These are phyloP conservation scores for Neuroterus valhalla DNA, from an alignment of 1,140 invertebrate species.

Conservation along the genomic window DNA sequence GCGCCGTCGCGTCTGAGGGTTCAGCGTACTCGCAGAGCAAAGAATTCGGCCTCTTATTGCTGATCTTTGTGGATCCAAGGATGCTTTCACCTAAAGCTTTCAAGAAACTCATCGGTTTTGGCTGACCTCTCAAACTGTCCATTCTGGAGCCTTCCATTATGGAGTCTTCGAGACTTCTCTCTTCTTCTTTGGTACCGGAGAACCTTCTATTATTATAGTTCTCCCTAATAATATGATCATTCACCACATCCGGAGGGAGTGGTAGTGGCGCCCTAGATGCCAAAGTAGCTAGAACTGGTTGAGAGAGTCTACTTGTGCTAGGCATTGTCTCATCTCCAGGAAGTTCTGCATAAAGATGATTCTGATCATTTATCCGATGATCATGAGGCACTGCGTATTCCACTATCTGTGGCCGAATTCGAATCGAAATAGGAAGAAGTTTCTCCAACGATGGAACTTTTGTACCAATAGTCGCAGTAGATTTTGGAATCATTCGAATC, in stretches of 20 bases:
- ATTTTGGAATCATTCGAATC: constrained; percentile 67
- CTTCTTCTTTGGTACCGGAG: constrained; percentile 31
- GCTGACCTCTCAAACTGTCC: constrained; percentile 40
- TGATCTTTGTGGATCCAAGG: constrained; percentile 53
- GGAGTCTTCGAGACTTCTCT: not conserved
- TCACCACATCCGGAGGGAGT: constrained; percentile 64
- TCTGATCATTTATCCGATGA: constrained; percentile 65
- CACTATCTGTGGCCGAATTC: constrained; percentile 64
- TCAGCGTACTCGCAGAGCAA: constrained; percentile 83
- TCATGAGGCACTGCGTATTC: constrained; percentile 77
- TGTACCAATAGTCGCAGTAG: constrained; percentile 78
- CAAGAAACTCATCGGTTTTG: constrained; percentile 67
- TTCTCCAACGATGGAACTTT: constrained; percentile 79
- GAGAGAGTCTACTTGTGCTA: constrained; percentile 69
- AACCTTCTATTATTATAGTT: constrained; percentile 37
- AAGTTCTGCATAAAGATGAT: constrained; percentile 76
- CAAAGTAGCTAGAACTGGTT: constrained; percentile 65
- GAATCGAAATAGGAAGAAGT: constrained; percentile 71
- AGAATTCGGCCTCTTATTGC: constrained; percentile 74
- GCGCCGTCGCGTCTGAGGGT: constrained; percentile 80
- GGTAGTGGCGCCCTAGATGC: constrained; percentile 62
- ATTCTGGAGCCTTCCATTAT: constrained; percentile 31
- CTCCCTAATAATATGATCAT: constrained; percentile 54
- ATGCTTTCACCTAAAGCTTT: constrained; percentile 69
- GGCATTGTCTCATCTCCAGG: constrained; percentile 71